These are phyloP conservation scores for Jacana jacana DNA, from an alignment of 2,113 vertebrate genomes.

Conservation along the genomic window DNA sequence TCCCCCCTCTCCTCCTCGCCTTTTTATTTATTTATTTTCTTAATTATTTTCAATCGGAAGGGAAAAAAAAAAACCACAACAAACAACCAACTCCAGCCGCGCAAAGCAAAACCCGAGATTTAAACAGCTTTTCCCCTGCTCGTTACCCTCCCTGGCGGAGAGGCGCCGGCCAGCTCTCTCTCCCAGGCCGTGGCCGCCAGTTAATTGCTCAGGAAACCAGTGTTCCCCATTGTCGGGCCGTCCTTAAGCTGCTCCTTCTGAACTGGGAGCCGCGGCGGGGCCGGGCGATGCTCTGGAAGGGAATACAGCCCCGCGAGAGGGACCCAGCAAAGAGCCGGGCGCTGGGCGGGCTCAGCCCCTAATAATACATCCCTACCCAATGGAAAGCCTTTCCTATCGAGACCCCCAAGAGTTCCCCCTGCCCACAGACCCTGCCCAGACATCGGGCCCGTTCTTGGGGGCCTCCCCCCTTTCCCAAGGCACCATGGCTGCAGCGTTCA, in stretches of 20 bases:
- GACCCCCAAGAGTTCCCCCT: slow-evolving; percentile 68
- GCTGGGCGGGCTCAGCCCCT: slow-evolving; percentile 32
- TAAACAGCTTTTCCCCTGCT: not conserved
- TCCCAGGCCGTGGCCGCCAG: not conserved
- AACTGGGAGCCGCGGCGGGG: not conserved
- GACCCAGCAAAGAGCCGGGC: not conserved
- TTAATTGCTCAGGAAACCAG: slow-evolving; percentile 60
- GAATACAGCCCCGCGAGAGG: slow-evolving; percentile 27
- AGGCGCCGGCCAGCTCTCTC: not conserved
- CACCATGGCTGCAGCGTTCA: slow-evolving; percentile 41
- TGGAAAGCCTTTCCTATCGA: slow-evolving; percentile 70
- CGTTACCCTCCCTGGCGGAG: not conserved
- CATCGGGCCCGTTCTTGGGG: slow-evolving; percentile 62
- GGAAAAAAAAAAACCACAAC: not conserved
- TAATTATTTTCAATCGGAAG: not conserved
- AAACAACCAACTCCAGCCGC: not conserved
- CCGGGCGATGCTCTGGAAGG: slow-evolving; percentile 28
- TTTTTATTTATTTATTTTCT: too few relatives aligned
- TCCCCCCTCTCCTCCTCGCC: not conserved
- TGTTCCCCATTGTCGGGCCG: slow-evolving; percentile 34
- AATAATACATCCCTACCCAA: slow-evolving; percentile 63
- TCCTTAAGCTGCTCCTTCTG: slow-evolving; percentile 38
- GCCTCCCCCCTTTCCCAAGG: slow-evolving; percentile 47
- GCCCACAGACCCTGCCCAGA: slow-evolving; percentile 55
- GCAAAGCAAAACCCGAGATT: not conserved